Base-by-base conservation (phyloP, 1,140 invertebrate genomes). In the Archivesica marissinica region DNA sequence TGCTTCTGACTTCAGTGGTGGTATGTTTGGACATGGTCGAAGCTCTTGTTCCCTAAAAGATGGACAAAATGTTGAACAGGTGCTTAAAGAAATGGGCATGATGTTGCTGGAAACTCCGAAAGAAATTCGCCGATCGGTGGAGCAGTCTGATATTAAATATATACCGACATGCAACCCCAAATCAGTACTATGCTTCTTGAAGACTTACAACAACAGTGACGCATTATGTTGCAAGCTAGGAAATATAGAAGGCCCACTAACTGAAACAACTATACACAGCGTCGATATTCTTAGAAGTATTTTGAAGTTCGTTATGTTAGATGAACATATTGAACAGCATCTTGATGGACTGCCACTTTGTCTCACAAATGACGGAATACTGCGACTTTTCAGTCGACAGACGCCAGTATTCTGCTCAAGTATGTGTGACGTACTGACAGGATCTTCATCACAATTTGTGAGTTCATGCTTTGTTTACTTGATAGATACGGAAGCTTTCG, bases 41-140 rank as follows among this genome's bases (percentile, higher is more conserved):
- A n/a, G 39, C 0, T 78, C 28, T 28, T 17, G 64, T 44, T 41
- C 33, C 11, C n/a, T 44, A 13, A 0, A 23, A 2, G 39, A 25
- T 68, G 64, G 25, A 23, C 4, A 0, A 15, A 1, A 59, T 78
- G 41, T 1, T 11, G 28, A 13, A 44, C 20, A 13, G 28, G 9
- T 4, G 17, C 20, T 38, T 64, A 68, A 75, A 39, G 35, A 25
- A 25, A 35, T 86, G 25, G 80, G 78, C 33, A 75, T 88, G 77
- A 88, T 82, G 64, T 35, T 88, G 44, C 23, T 88, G 17, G 52
- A 81, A 30, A 64, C 78, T 25, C 70, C 86, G 30, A 15, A 23
- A 6, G 23, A 30, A 44, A 82, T 87, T 20, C n/a, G 39, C 35
- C 13, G 35, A 39, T 35, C 61, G 0, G 56, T 87, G 39, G 15